Conservation (phyloP, 2,888 invertebrate genomes). For the Drosophila helvetica region DNA sequence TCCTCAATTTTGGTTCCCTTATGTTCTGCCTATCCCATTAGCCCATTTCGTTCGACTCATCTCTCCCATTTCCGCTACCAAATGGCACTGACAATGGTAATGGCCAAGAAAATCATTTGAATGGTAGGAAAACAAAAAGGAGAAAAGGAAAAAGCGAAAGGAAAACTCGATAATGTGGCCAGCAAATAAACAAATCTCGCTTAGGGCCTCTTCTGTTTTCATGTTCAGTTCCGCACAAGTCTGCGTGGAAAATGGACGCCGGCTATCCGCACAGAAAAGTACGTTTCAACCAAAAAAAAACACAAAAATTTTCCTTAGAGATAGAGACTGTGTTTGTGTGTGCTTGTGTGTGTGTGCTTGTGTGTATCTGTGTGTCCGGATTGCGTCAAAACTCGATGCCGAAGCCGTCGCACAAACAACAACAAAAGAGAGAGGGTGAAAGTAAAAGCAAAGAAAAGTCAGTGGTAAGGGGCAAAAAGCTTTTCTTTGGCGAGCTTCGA, state of each 20-base stretch:
- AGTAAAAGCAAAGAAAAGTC: conserved; percentile 4
- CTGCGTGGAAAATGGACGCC: conserved; percentile 74
- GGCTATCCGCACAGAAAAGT: conserved; percentile 64
- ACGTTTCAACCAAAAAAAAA: conserved; percentile 41
- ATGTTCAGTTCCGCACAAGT: conserved; percentile 62
- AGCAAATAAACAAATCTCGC: conserved; percentile 49
- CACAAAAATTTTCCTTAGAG: neutral
- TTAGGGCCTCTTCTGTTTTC: neutral
- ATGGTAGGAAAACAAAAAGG: conserved; percentile 20
- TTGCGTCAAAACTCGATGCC: conserved; percentile 33
- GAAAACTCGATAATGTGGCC: conserved; percentile 39
- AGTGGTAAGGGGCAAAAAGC: conserved; percentile 19
- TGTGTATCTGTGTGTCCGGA: conserved; percentile 18
- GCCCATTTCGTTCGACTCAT: conserved; percentile 39
- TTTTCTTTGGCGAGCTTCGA: conserved; percentile 3
- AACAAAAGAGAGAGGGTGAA: conserved; percentile 2
- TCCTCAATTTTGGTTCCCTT: conserved; percentile 3
- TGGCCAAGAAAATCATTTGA: conserved; percentile 64
- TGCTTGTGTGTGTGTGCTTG: neutral
- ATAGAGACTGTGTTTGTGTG: neutral
- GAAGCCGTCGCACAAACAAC: too few relatives aligned
- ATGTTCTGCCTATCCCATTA: conserved; percentile 21
- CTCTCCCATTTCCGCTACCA: conserved; percentile 55
- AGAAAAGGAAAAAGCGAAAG: conserved; percentile 36
- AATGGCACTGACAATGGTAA: conserved; percentile 53